These are phyloP conservation scores for Carcharodon carcharias DNA, from an alignment of 2,797 vertebrate genomes.

Conservation along the genomic window DNA sequence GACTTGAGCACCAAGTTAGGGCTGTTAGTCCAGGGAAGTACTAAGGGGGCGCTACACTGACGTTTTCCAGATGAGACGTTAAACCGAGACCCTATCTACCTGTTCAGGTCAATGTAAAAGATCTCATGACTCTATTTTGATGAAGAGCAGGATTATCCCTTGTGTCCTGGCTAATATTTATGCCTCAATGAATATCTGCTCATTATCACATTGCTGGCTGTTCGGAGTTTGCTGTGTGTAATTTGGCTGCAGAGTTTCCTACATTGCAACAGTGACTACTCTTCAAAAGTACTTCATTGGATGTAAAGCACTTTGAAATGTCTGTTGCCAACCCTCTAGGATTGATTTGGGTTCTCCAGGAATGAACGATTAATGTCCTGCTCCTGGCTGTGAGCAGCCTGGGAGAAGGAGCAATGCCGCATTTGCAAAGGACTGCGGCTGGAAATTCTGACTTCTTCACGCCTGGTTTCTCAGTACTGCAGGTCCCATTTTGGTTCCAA, in stretches of 20 bases:
- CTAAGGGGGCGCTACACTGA: background rate
- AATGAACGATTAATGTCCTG: background rate
- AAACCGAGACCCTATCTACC: background rate
- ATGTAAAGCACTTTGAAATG: background rate
- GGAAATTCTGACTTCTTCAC: too few relatives aligned
- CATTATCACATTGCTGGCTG: background rate
- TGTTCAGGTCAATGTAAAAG: background rate
- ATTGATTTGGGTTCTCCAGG: background rate
- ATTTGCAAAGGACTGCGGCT: too few relatives aligned
- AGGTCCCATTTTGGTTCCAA: too few relatives aligned
- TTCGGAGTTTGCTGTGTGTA: background rate
- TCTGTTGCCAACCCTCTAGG: background rate
- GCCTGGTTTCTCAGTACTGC: too few relatives aligned
- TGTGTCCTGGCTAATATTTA: background rate
- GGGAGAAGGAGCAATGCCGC: too few relatives aligned
- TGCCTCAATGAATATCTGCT: background rate
- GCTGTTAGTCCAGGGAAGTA: background rate
- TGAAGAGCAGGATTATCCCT: background rate
- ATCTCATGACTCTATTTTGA: background rate
- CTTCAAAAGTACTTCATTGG: background rate
- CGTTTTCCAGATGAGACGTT: background rate
- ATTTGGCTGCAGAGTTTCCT: background rate
- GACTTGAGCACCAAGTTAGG: background rate
- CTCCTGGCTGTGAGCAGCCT: background rate
- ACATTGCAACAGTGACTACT: background rate